A percentile compares a stretch with the other conserved stretches of the same genome.
These are phyloP conservation scores for Peromyscus leucopus DNA, from an alignment of 2,113 vertebrate genomes.

Conservation along the genomic window DNA sequence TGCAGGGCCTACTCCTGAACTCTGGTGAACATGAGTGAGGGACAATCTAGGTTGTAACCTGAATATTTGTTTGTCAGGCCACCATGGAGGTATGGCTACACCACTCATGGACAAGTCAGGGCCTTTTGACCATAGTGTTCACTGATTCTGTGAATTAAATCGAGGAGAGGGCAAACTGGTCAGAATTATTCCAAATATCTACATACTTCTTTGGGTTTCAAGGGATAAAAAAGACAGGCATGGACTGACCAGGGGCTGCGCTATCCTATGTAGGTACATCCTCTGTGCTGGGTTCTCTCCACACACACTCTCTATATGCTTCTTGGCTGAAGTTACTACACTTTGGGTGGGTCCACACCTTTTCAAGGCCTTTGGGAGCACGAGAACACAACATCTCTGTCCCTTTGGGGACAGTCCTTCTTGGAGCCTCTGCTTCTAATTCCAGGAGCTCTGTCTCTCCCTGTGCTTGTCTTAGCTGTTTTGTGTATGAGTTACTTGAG, in stretches of 20 bases:
- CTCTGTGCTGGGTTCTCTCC: too few species aligned
- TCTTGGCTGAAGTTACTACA: rapidly evolving
- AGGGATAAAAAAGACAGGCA: too few species aligned
- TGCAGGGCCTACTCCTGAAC: background rate
- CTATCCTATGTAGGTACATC: rapidly evolving
- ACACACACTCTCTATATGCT: rapidly evolving
- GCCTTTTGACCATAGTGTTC: background rate
- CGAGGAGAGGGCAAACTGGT: too few species aligned
- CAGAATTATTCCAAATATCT: background rate
- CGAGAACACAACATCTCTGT: background rate
- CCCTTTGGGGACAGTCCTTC: background rate
- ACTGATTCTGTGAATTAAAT: background rate
- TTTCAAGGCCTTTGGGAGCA: rapidly evolving
- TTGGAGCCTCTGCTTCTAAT: background rate
- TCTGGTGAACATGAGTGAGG: too few species aligned
- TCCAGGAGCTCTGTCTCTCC: background rate
- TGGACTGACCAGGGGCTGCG: rapidly evolving
- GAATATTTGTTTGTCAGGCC: background rate
- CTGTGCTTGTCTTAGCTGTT: conserved; percentile 68
- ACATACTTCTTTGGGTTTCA: too few species aligned
- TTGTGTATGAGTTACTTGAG: conserved; percentile 74
- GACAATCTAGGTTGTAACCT: rapidly evolving
- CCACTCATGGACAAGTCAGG: rapidly evolving
- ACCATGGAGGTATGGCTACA: background rate
- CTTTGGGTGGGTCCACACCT: background rate